These are phyloP conservation scores for Drosophila diplacantha DNA, from an alignment of 2,888 invertebrate species.

Conservation along the genomic window DNA sequence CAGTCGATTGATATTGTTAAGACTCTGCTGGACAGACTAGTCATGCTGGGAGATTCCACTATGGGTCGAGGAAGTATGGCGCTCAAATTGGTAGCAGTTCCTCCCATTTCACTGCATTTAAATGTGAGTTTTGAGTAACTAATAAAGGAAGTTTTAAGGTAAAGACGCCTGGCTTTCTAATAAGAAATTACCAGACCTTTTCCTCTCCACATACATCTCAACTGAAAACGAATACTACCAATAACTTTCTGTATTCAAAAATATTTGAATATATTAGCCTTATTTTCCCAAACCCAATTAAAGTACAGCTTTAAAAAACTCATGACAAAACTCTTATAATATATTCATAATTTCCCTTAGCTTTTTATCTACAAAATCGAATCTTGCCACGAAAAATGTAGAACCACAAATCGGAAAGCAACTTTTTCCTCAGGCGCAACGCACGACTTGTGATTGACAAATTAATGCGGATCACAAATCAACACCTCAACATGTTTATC, in stretches of 20 bases:
- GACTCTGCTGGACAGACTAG: neutral
- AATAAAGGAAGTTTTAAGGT: too few species aligned
- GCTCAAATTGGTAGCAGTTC: neutral
- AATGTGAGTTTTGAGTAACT: too few species aligned
- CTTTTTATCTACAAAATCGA: constrained; percentile 1
- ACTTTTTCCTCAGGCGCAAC: constrained; percentile 22
- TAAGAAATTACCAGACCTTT: too few species aligned
- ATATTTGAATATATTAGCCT: neutral
- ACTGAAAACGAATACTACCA: too few species aligned
- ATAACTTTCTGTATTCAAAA: too few species aligned
- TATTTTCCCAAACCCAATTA: neutral
- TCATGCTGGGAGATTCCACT: constrained; percentile 17
- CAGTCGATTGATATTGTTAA: constrained; percentile 17
- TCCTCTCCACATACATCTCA: too few species aligned
- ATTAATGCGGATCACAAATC: constrained; percentile 70
- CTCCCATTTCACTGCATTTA: too few species aligned
- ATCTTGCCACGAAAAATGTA: neutral
- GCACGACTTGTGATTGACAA: constrained; percentile 64
- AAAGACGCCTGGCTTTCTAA: too few species aligned
- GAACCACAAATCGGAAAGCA: constrained; percentile 12
- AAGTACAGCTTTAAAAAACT: neutral
- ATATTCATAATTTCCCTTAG: constrained; percentile 15
- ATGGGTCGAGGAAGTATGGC: neutral
- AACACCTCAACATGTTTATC: constrained; percentile 64
- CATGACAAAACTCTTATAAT: neutral